These are phyloP conservation scores for Manis pentadactyla DNA, from an alignment of 2,797 vertebrate genomes.

Conservation along the genomic window DNA sequence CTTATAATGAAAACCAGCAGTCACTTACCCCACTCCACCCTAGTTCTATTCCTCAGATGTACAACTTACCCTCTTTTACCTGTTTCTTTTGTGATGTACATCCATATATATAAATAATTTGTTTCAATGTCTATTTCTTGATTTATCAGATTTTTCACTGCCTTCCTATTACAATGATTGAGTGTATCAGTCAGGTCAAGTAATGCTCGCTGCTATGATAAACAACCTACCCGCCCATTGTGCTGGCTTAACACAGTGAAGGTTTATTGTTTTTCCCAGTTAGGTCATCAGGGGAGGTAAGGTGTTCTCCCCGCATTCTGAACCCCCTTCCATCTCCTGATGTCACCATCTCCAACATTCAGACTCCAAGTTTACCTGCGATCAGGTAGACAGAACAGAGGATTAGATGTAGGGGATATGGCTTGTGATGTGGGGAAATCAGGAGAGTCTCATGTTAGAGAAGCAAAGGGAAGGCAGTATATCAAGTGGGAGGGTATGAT, in stretches of 20 bases:
- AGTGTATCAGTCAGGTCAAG: neutral
- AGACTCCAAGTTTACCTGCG: neutral
- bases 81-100: neutral
- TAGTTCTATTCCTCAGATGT: neutral
- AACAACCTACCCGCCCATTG: neutral
- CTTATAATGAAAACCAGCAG: neutral
- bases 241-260: neutral
- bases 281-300: neutral
- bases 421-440: neutral
- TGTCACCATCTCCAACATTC: neutral
- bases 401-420: neutral
- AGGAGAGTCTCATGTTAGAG: neutral
- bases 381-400: neutral
- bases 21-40: neutral
- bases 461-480: neutral
- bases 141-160: neutral
- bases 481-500: neutral
- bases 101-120: constrained; percentile 9
- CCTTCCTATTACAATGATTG: neutral
- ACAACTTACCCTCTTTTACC: neutral
- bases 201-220: neutral
- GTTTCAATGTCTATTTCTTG: neutral
- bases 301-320: neutral
- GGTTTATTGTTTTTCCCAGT: neutral
- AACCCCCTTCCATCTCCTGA: neutral